phyloP scores from a whole-genome alignment of 2,888 invertebrate species.

The Cyaniris semiargus region DNA sequence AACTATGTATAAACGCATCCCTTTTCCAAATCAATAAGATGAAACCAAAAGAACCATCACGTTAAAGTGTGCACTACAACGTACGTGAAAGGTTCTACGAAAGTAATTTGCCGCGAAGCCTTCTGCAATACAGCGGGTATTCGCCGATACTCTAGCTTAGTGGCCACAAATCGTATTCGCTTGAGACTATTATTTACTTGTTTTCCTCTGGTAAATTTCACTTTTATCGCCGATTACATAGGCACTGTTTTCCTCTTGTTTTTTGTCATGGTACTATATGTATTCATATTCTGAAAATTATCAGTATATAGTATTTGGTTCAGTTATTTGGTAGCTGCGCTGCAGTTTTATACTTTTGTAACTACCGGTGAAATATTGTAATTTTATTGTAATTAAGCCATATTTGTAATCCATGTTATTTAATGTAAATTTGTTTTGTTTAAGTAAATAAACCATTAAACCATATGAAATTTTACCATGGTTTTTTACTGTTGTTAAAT shows the following conservation, averaged over 20 bases:
- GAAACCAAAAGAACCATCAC: constrained; percentile 8
- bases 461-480: not conserved
- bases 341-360: too few species aligned
- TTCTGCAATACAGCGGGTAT: not conserved
- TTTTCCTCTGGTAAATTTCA: not conserved
- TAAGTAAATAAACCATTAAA: too few species aligned
- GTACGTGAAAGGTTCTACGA: not conserved
- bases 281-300: not conserved
- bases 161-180: not conserved
- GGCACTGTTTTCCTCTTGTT: not conserved
- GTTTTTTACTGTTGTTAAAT: not conserved
- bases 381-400: too few species aligned
- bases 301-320: too few species aligned
- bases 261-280: not conserved
- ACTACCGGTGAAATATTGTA: too few species aligned
- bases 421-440: too few species aligned
- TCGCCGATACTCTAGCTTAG: not conserved
- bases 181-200: not conserved
- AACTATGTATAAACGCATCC: not conserved
- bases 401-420: too few species aligned
- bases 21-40: not conserved
- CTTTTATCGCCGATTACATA: not conserved
- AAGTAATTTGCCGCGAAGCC: constrained; percentile 13
- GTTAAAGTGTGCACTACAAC: constrained; percentile 7
- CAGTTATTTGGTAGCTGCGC: too few species aligned